These are phyloP conservation scores for Cassiopea xamachana DNA, from an alignment of 30 jellyfish, hydroid and myxozoan genomes.

Conservation along the genomic window DNA sequence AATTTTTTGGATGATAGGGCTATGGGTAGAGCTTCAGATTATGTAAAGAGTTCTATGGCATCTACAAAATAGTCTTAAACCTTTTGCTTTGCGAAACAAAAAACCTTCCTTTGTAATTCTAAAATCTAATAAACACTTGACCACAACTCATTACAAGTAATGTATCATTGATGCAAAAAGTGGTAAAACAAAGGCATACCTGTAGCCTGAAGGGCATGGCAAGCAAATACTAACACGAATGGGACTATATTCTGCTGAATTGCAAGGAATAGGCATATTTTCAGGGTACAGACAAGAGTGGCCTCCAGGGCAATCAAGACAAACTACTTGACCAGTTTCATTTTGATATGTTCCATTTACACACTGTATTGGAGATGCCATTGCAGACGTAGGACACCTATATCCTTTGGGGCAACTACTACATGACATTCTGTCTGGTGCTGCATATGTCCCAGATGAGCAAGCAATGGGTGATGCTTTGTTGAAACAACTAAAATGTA, in stretches of 20 bases:
- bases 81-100: no score
- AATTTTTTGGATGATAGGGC: no score
- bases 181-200: slow-evolving; percentile 24
- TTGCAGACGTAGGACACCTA: slow-evolving; percentile 69
- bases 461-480: slow-evolving; percentile 37
- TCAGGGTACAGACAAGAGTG: slow-evolving; percentile 36
- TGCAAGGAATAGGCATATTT: slow-evolving; percentile 62
- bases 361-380: slow-evolving; percentile 46
- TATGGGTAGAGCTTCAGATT: no score
- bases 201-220: slow-evolving; percentile 76
- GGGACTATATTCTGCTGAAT: slow-evolving; percentile 71
- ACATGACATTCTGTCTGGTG: slow-evolving; percentile 42
- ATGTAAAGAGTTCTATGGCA: no score
- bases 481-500: slow-evolving; percentile 56
- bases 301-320: slow-evolving; percentile 92
- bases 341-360: slow-evolving; percentile 94
- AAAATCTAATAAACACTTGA: no score
- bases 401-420: slow-evolving; percentile 70
- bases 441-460: slow-evolving; percentile 37
- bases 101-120: no score
- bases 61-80: no score
- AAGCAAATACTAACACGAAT: slow-evolving; percentile 55
- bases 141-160: no score
- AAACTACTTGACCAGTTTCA: slow-evolving; percentile 56
- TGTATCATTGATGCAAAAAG: no score